Conservation (phyloP, 2,113 vertebrate genomes). For the Alethe castanea region DNA sequence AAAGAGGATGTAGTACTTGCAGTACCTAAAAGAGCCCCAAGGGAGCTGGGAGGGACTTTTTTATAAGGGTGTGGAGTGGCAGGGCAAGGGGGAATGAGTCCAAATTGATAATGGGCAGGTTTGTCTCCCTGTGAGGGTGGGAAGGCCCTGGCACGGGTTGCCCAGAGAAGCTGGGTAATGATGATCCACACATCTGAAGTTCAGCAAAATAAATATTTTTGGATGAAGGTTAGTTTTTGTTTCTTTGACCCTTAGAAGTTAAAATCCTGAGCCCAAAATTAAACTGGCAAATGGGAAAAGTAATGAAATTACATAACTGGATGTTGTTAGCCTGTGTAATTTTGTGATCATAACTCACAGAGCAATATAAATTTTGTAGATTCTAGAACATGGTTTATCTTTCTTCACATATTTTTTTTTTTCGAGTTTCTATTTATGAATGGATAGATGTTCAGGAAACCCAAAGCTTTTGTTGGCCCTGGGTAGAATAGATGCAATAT, state of each 20-base stretch:
- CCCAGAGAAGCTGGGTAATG: background rate
- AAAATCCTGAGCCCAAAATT: background rate
- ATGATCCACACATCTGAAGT: background rate
- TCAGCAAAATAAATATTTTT: background rate
- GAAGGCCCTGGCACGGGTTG: background rate
- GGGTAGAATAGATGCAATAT: background rate
- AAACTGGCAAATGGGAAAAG: background rate
- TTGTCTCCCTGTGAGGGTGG: background rate
- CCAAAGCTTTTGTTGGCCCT: background rate
- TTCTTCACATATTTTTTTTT: background rate
- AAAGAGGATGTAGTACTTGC: background rate
- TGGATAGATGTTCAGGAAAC: constrained; percentile 45
- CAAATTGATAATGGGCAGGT: too few species aligned
- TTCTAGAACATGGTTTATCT: background rate
- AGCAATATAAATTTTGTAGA: background rate
- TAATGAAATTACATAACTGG: background rate
- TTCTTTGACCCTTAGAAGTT: background rate
- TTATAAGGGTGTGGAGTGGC: background rate
- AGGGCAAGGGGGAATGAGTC: background rate
- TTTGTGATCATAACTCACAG: background rate
- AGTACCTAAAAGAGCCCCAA: background rate
- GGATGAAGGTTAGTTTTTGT: background rate
- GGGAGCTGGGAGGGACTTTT: background rate
- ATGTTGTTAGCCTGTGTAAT: background rate
- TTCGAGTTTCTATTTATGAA: constrained; percentile 6